Evolutionary conservation across 2,888 invertebrate species (phyloP).

Genomic region (Hirtodrosophila confusa): DNA sequence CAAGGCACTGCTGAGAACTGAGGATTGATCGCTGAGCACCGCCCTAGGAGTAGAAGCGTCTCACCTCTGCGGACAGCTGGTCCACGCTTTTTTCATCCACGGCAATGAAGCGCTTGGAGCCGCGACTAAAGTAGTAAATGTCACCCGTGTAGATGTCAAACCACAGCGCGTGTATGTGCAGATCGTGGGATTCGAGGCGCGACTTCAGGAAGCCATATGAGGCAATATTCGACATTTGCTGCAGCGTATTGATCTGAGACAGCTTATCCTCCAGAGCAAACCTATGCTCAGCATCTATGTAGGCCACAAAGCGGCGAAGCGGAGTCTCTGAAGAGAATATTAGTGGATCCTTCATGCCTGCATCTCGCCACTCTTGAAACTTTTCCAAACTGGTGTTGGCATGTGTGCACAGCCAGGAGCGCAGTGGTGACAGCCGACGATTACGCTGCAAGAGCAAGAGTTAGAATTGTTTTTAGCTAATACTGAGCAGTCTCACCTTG

Average conservation of each 20-base stretch:
- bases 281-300: slow-evolving; percentile 96
- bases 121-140: slow-evolving; percentile 96
- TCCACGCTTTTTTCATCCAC: slow-evolving; percentile 93
- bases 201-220: slow-evolving; percentile 95
- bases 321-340: slow-evolving; percentile 94
- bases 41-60: slow-evolving; percentile 89
- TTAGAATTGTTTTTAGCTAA: too few relatives aligned
- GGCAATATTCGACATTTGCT: slow-evolving; percentile 96
- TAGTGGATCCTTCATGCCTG: slow-evolving; percentile 88
- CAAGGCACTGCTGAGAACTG: slow-evolving; percentile 37
- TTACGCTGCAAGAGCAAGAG: slow-evolving; percentile 85
- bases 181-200: slow-evolving; percentile 90
- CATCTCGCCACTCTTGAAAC: slow-evolving; percentile 89
- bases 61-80: slow-evolving; percentile 90
- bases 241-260: slow-evolving; percentile 96
- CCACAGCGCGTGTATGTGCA: slow-evolving; percentile 97
- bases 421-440: slow-evolving; percentile 92
- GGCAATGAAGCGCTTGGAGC: slow-evolving; percentile 92
- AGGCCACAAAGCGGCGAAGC: slow-evolving; percentile 94
- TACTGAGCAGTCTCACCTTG: slow-evolving; percentile 84
- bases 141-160: slow-evolving; percentile 99
- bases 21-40: not conserved
- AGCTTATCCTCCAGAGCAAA: slow-evolving; percentile 95
- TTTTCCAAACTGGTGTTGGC: slow-evolving; percentile 92
- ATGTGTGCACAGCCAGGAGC: slow-evolving; percentile 96